Base-by-base conservation (phyloP, 2,888 invertebrate species). In the Drosophila barbarae region DNA sequence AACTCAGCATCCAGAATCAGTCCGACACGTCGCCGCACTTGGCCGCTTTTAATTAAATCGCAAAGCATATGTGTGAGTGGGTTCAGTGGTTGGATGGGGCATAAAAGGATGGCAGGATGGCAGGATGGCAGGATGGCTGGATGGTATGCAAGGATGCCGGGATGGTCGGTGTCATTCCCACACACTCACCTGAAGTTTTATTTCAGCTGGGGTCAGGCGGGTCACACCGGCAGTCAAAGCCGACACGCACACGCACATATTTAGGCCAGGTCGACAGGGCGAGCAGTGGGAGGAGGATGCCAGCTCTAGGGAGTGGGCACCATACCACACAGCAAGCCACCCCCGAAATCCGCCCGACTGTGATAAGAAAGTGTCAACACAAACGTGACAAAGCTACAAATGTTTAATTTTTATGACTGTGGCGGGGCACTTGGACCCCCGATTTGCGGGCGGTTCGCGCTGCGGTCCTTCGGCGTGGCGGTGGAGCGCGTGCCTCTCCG, bases 341-440 rank as follows among this genome's bases (percentile, higher is more conserved):
- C 42, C 42, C 42, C 42, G 28, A 63, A 18, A 35, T 28, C 23
- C 15, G 60, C 61, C 61, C 47, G 72, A 52, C 75, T 72, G 85
- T 84, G 82, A 83, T 83, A 83, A 83, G 82, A 86, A 86, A 83
- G 82, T 83, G 82, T 83, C 82, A 83, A 83, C 86, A 83, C 71
- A 83, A 80, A 83, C 82, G 82, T 83, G 82, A 83, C 82, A 86
- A 84, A 82, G 83, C 85, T 82, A 84, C 81, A 78, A 82, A 82
- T 82, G 81, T 85, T 85, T 82, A 82, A 82, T 82, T 82, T 81
- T 85, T 82, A 82, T 82, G 79, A 68, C 82, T 80, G 60, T 52
- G 67, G 57, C 36, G 39, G 64, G 41, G 67, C 55, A 53, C 42
- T 30, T 39, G 32, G 39, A 26, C 38, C 39, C 41, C 38, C 41